A percentile compares a stretch with the other conserved stretches of the same genome.
Conservation (phyloP, 2,113 vertebrate species). For the Ailurus styani region DNA sequence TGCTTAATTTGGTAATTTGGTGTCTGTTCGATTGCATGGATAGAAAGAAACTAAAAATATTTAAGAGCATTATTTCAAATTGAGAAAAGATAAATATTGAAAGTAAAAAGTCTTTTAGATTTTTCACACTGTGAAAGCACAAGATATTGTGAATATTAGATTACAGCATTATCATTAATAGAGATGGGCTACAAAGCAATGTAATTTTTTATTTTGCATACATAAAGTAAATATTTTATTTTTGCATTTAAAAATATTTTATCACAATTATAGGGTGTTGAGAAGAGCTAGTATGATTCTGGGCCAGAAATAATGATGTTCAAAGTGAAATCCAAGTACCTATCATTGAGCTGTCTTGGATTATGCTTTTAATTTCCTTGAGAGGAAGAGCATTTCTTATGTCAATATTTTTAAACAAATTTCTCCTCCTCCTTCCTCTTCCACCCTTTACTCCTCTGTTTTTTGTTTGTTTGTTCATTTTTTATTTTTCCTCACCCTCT, state of each 20-base stretch:
- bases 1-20: neutral
- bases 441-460: neutral
- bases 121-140: neutral
- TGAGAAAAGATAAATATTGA: neutral
- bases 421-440: neutral
- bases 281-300: neutral
- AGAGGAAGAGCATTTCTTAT: neutral
- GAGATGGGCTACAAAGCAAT: neutral
- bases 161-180: neutral
- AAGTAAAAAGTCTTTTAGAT: neutral
- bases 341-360: neutral
- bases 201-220: neutral
- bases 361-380: neutral
- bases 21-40: neutral
- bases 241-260: neutral
- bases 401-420: neutral
- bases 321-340: neutral
- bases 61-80: neutral
- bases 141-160: conserved; percentile 21
- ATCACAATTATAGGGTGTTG: neutral
- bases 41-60: neutral
- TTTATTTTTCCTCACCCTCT: neutral
- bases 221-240: neutral
- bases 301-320: neutral
- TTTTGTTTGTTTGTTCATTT: neutral